Conservation (phyloP, 2,888 invertebrate species). For the Ichneumoninae sp. region DNA sequence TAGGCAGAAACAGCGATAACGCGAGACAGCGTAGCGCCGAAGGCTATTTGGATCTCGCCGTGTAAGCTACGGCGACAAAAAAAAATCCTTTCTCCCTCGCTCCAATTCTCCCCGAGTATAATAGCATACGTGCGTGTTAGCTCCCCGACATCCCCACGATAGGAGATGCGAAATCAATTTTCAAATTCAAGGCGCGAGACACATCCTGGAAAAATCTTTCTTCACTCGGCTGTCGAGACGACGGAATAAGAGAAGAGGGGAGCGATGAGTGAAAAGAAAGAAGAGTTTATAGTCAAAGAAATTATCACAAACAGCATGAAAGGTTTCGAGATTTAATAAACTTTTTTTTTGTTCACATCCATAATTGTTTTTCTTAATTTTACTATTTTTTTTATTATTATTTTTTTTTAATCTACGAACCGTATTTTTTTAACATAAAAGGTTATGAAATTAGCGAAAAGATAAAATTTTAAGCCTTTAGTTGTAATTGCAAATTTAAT, state of each 20-base stretch:
- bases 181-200: slow-evolving; percentile 12
- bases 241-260: not conserved
- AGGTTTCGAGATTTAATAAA: not conserved
- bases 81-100: slow-evolving; percentile 12
- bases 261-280: not conserved
- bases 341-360: not conserved
- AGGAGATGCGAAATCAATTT: slow-evolving; percentile 46
- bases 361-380: not conserved
- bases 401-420: too few species aligned
- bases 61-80: slow-evolving; percentile 1
- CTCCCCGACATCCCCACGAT: slow-evolving; percentile 15
- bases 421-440: too few species aligned
- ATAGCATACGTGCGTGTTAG: slow-evolving; percentile 15
- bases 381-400: too few species aligned
- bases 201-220: slow-evolving; percentile 21
- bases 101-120: slow-evolving; percentile 17
- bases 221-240: slow-evolving; percentile 3
- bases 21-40: slow-evolving; percentile 42
- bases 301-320: not conserved
- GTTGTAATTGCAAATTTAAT: not conserved
- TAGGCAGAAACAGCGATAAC: slow-evolving; percentile 48
- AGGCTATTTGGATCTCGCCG: slow-evolving; percentile 61
- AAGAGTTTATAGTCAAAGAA: not conserved
- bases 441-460: too few species aligned
- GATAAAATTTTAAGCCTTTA: too few species aligned